These are phyloP conservation scores for Ondatra zibethicus DNA, from an alignment of 2,113 vertebrate genomes.

Conservation along the genomic window DNA sequence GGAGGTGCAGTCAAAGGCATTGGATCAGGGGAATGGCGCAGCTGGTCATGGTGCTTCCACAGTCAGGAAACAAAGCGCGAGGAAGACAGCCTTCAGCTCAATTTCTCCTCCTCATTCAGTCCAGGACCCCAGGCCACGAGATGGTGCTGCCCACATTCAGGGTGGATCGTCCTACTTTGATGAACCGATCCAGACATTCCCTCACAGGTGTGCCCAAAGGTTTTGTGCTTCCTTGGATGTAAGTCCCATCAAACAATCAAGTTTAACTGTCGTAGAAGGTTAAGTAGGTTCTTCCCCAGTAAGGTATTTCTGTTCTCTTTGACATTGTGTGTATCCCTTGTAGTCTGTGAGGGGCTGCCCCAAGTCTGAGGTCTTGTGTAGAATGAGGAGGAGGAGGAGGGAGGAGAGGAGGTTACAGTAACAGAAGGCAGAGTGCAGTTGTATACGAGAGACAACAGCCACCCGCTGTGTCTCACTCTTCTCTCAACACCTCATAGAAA, in stretches of 20 bases:
- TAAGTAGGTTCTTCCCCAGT: neutral
- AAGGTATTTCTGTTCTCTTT: neutral
- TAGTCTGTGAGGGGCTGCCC: neutral
- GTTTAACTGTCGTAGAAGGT: neutral
- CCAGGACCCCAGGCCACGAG: neutral
- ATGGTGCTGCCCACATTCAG: neutral
- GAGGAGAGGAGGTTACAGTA: neutral
- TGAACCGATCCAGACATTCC: neutral
- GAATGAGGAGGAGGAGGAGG: neutral
- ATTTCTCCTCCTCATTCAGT: neutral
- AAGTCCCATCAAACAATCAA: neutral
- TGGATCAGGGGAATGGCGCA: neutral
- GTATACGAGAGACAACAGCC: neutral
- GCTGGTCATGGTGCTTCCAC: neutral
- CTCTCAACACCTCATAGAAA: neutral
- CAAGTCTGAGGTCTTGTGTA: neutral
- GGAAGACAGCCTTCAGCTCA: neutral
- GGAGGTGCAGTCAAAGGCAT: neutral
- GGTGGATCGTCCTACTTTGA: neutral
- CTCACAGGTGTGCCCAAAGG: neutral
- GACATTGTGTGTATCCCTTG: neutral
- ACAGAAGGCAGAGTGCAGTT: neutral
- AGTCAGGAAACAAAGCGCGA: neutral
- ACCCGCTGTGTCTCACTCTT: accelerated
- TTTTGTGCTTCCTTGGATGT: neutral